Evolutionary conservation across 2,888 invertebrate species (phyloP), one percentile per base, ranked within the genome.

Genomic region (Euplexia lucipara): DNA sequence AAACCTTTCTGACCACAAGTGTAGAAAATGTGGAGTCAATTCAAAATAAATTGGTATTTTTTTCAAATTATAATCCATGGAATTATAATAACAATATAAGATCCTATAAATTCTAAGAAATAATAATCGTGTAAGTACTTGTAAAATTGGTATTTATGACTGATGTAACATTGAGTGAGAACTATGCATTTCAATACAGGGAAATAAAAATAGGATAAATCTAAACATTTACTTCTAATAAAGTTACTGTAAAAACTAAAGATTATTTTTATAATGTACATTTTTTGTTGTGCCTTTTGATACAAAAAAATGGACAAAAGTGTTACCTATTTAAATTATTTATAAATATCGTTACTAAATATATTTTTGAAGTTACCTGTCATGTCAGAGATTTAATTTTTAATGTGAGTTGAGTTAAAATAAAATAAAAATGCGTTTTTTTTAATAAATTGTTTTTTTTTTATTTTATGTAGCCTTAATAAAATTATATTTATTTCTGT

Each of bases 271-370:
- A 26, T 26, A 26, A 2, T 26, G n/a, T n/a, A n/a, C n/a, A n/a
- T n/a, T n/a, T n/a, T n/a, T n/a, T n/a, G n/a, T n/a, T n/a, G n/a
- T n/a, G n/a, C n/a, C n/a, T n/a, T n/a, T n/a, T n/a, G n/a, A n/a
- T n/a, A n/a, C n/a, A n/a, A n/a, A n/a, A n/a, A 61, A 60, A 69
- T 68, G 69, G 79, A 75, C 75, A 71, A 60, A 52, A 70, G 37
- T 65, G 30, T 48, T 75, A 76, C 63, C n/a, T n/a, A n/a, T n/a
- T 61, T 71, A 44, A 52, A 42, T 56, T 66, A 63, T 59, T 60
- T 70, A 61, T 53, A n/a, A n/a, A n/a, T n/a, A 22, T 63, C 56
- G 39, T 47, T 49, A 18, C 37, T 6, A 59, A 45, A 60, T 39
- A 52, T 75, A 57, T 48, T 69, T 72, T 61, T 62, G 18, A 41